Conservation (phyloP, 2,113 vertebrate genomes). For the Columba janthina region DNA sequence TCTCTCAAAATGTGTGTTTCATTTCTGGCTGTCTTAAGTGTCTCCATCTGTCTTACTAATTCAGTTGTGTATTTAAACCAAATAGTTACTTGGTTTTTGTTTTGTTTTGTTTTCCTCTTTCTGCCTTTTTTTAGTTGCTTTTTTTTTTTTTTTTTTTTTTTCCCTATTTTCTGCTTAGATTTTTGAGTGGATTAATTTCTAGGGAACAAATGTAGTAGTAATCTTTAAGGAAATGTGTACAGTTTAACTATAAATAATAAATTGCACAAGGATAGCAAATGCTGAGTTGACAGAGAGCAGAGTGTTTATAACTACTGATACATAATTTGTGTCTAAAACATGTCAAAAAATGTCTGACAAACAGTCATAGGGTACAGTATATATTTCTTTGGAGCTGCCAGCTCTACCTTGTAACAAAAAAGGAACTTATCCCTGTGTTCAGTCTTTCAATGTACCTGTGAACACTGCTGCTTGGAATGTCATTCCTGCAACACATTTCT, state of each 20-base stretch:
- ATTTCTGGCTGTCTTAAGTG: not conserved
- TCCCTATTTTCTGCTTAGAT: not conserved
- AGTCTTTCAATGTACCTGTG: not conserved
- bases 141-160: not conserved
- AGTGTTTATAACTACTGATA: not conserved
- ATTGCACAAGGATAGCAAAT: not conserved
- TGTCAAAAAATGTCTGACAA: not conserved
- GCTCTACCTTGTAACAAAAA: not conserved
- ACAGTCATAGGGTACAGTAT: not conserved
- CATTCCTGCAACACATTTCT: not conserved
- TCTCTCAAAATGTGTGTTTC: not conserved
- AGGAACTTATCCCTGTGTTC: not conserved
- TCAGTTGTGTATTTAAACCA: not conserved
- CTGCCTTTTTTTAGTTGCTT: not conserved
- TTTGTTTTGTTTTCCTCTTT: too few species aligned
- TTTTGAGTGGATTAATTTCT: not conserved
- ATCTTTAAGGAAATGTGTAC: not conserved
- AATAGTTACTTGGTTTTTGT: not conserved
- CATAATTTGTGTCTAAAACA: not conserved
- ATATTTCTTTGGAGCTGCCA: not conserved
- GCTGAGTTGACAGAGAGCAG: not conserved
- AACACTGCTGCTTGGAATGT: not conserved
- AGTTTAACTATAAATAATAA: not conserved
- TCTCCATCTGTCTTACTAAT: not conserved
- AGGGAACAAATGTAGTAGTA: not conserved